A percentile compares a stretch with the other conserved stretches of the same genome.
Evolutionary conservation across 2,113 vertebrate genomes (phyloP).

Genomic region (Gallinago undulata): DNA sequence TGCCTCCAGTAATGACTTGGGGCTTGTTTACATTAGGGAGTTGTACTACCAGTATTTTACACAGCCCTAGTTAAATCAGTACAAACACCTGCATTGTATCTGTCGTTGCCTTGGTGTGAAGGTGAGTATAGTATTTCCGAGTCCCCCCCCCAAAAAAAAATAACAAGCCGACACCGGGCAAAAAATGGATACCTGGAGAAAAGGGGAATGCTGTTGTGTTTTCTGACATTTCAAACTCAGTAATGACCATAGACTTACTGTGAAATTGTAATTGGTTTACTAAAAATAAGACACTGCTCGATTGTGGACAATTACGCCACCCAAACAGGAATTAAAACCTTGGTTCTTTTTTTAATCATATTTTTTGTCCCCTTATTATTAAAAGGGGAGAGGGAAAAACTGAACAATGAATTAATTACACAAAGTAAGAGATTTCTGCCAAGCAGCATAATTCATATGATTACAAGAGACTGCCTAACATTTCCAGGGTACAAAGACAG

Average conservation of each 20-base stretch:
- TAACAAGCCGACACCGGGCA: background rate
- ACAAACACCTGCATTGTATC: conserved; percentile 47
- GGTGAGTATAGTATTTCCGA: background rate
- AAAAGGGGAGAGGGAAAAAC: background rate
- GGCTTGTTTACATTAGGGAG: conserved; percentile 50
- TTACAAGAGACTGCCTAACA: background rate
- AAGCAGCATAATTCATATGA: background rate
- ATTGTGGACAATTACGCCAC: background rate
- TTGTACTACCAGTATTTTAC: conserved; percentile 50
- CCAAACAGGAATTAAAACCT: background rate
- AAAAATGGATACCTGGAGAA: background rate
- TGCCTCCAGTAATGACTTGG: conserved; percentile 3
- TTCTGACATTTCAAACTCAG: background rate
- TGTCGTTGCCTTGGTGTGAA: background rate
- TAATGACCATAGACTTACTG: background rate
- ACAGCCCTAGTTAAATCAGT: background rate
- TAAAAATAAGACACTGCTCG: conserved; percentile 18
- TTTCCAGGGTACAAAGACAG: background rate
- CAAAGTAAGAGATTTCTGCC: conserved; percentile 2
- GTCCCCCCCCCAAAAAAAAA: background rate
- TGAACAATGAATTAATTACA: background rate
- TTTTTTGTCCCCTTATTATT: background rate
- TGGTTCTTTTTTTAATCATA: background rate
- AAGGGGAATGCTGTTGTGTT: background rate
- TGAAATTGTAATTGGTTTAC: conserved; percentile 13